Percentiles rank a stretch among this genome's conserved stretches.
phyloP scores from a whole-genome alignment of 2,888 invertebrate species.

The Bibio marci region DNA sequence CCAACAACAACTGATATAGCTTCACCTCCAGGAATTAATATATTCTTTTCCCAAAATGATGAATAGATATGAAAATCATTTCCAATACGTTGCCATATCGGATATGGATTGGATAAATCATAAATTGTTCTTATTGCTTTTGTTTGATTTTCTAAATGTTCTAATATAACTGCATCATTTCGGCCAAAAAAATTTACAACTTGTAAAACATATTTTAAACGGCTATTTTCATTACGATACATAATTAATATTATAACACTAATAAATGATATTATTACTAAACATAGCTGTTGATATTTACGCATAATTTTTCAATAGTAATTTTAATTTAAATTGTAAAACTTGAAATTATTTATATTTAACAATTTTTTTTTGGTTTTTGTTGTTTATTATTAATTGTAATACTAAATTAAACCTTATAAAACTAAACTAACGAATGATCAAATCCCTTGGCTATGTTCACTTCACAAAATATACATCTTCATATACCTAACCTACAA shows the following conservation, averaged over 20 bases:
- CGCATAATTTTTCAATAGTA: slow-evolving; percentile 41
- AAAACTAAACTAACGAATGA: no score
- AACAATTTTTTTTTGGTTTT: no score
- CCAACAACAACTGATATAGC: slow-evolving; percentile 40
- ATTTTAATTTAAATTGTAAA: no score
- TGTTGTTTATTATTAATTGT: no score
- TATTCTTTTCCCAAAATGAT: slow-evolving; percentile 35
- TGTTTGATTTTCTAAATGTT: slow-evolving; percentile 19
- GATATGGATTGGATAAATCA: slow-evolving; percentile 32
- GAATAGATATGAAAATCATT: slow-evolving; percentile 39
- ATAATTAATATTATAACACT: slow-evolving; percentile 60
- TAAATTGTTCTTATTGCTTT: slow-evolving; percentile 12
- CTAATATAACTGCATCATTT: slow-evolving; percentile 22
- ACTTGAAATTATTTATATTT: no score
- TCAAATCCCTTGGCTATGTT: no score
- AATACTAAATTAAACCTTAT: no score
- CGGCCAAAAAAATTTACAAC: slow-evolving; percentile 72
- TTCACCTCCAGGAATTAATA: slow-evolving; percentile 23
- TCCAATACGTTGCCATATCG: slow-evolving; percentile 42
- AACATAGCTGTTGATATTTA: slow-evolving; percentile 65
- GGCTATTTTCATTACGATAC: slow-evolving; percentile 74
- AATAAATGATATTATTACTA: slow-evolving; percentile 50
- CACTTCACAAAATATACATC: no score
- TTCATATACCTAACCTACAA: no score
- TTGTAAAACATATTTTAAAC: slow-evolving; percentile 64